Conservation (phyloP, 2,113 vertebrate genomes). For the Pollachius pollachius region DNA sequence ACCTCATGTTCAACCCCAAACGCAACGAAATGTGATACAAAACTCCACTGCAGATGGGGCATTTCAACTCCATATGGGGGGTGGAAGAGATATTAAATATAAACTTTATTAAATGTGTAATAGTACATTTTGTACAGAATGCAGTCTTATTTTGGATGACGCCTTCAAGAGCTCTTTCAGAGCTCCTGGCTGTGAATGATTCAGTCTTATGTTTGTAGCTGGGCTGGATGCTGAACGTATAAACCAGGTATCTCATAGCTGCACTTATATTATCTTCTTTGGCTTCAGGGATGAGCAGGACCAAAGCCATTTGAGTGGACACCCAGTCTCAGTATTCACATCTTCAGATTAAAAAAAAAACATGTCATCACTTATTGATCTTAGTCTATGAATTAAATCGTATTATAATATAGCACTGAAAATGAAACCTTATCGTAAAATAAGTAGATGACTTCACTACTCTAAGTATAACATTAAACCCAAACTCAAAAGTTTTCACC, state of each 20-base stretch:
- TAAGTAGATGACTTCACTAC: conserved; percentile 60
- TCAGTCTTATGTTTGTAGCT: no score
- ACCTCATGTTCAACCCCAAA: neutral
- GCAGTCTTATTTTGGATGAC: conserved; percentile 45
- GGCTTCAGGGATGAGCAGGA: conserved; percentile 30
- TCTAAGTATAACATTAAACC: conserved; percentile 65
- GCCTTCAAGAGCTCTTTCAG: conserved; percentile 28
- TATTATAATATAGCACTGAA: conserved; percentile 61
- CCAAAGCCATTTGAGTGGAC: conserved; percentile 32
- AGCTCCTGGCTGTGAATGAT: no score
- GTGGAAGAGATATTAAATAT: no score
- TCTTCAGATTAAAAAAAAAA: conserved; percentile 42
- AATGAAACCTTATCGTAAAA: conserved; percentile 61
- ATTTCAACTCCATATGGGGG: no score
- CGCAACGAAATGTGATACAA: no score
- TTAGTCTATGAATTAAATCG: conserved; percentile 51
- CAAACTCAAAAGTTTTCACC: conserved; percentile 67
- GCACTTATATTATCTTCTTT: conserved; percentile 24
- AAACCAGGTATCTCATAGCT: conserved; percentile 48
- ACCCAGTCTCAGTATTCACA: conserved; percentile 33
- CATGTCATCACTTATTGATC: conserved; percentile 50
- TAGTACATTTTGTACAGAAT: no score
- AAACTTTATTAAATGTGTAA: no score
- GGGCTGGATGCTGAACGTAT: conserved; percentile 17
- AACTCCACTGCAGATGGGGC: no score